A percentile compares a stretch with the other conserved stretches of the same genome.
Evolutionary conservation across 2,888 invertebrate genomes (phyloP).

Genomic region (Odontomyia ornata): DNA sequence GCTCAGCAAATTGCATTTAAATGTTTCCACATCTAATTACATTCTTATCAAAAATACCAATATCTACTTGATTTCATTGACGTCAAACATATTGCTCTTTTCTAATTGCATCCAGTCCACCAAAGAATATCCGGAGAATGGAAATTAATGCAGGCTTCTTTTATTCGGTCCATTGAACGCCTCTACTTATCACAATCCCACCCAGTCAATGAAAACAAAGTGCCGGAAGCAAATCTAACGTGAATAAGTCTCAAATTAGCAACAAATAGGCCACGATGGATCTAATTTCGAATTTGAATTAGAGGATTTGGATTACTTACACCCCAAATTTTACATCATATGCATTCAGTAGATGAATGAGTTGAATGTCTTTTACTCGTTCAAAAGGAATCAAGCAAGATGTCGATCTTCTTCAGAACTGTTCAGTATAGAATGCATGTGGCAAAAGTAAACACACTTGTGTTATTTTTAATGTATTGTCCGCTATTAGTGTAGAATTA

Average conservation of each 20-base stretch:
- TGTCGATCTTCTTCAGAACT: constrained; percentile 3
- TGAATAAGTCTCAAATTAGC: constrained; percentile 31
- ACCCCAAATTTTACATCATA: not conserved
- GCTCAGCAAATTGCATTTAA: too few species aligned
- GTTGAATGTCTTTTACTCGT: not conserved
- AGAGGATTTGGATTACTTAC: not conserved
- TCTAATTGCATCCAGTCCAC: not conserved
- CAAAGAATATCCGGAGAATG: constrained; percentile 1
- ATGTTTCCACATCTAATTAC: too few species aligned
- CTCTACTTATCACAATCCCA: not conserved
- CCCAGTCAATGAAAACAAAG: constrained; percentile 18
- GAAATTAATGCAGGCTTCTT: not conserved
- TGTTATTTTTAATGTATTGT: too few species aligned
- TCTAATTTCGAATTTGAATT: constrained; percentile 29
- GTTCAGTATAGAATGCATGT: not conserved
- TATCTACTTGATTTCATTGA: not conserved
- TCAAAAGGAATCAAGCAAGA: not conserved
- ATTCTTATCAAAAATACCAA: not conserved
- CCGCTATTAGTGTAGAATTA: too few species aligned
- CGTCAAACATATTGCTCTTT: not conserved
- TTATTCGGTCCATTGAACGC: constrained; percentile 6
- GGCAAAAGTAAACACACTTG: not conserved
- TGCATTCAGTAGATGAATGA: not conserved
- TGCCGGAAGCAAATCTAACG: constrained; percentile 33
- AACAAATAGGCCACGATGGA: constrained; percentile 1